Evolutionary conservation across 2,113 vertebrate species (phyloP), one percentile per base, ranked within the genome.

Genomic region (Hemichromis elongatus): DNA sequence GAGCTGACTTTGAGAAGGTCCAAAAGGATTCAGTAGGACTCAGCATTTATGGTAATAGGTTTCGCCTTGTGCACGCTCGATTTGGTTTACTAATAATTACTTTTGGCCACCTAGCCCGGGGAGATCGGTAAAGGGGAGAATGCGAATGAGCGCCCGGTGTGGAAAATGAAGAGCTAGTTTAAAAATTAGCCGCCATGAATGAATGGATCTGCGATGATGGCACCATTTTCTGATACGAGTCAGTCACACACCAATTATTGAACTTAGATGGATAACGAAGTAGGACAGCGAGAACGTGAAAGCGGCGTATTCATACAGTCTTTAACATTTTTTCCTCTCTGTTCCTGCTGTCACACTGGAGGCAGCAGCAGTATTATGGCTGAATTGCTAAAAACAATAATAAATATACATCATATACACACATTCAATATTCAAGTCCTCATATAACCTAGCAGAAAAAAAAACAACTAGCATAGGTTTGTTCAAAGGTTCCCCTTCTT

Each of bases 71-170:
- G 86, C 88, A 77, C 57, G 84, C 91, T 89, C 77, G 2, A 91
- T 94, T 90, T 80, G 78, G 91, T 91, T 92, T 86, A 91, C 91
- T 90, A 92, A 93, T 93, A 91, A 92, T 92, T 88, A 93, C 89
- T 86, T 79, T 75, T 85, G 66, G 87, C 77, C 88, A 89, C 80
- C 42, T 21, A 80, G 79, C 6, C 82, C 2, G 10, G 13, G 55
- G 63, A 88, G 86, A 84, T 55, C 78, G 80, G 83, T 37, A 80
- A 77, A 82, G 80, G 45, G 59, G 73, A 40, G 88, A 70, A 88
- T 82, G 77, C 24, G 79, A 89, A 86, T 66, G 85, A 85, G 84
- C 3, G 28, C 8, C 78, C 1, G 35, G 33, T 40, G 82, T 61
- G 75, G 83, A 79, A 87, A 86, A 87, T 77, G 70, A 85, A 88